phyloP scores from a whole-genome alignment of 2,888 invertebrate species.

The Ceriagrion tenellum region DNA sequence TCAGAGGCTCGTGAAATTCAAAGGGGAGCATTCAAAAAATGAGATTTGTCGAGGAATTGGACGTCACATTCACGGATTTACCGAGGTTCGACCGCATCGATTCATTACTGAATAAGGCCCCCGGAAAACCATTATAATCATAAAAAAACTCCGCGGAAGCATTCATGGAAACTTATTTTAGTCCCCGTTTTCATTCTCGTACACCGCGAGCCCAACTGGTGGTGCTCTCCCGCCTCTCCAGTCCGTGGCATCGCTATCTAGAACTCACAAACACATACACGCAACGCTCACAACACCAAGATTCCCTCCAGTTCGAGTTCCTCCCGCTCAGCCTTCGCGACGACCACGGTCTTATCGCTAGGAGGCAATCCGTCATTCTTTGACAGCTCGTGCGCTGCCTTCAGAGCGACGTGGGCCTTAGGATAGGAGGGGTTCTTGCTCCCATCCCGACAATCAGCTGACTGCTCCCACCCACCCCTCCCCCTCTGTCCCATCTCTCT shows the following conservation, averaged over 20 bases:
- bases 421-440: not conserved
- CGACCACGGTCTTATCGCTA: not conserved
- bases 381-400: conserved; percentile 51
- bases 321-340: not conserved
- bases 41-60: no score
- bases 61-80: no score
- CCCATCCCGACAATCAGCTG: not conserved
- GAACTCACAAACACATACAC: not conserved
- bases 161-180: no score
- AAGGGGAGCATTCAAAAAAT: no score
- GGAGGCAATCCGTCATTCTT: conserved; percentile 45
- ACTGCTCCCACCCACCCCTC: not conserved
- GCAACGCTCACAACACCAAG: not conserved
- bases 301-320: not conserved
- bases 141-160: no score
- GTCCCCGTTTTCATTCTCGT: no score
- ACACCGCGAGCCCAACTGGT: not conserved
- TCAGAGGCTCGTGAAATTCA: no score
- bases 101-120: no score
- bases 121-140: no score
- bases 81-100: no score
- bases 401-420: not conserved
- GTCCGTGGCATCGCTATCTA: not conserved
- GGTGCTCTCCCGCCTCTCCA: not conserved
- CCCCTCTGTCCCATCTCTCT: not conserved